phyloP scores from a whole-genome alignment of 2,888 invertebrate species.

The Priocnemis perturbator region DNA sequence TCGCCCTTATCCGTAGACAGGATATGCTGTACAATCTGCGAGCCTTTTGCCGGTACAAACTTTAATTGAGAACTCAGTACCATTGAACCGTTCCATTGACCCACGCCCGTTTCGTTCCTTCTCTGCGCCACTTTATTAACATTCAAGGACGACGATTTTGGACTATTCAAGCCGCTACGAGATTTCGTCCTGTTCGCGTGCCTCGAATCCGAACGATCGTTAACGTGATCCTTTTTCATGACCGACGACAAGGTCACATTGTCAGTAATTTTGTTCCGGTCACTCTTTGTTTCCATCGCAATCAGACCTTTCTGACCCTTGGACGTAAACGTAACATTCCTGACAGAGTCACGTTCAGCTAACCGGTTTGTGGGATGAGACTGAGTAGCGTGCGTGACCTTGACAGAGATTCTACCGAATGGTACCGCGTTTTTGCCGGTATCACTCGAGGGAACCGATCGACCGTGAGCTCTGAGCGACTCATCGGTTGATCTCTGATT shows the following conservation, averaged over 20 bases:
- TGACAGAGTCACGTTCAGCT: conserved; percentile 38
- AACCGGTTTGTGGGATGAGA: conserved; percentile 20
- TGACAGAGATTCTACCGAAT: not conserved
- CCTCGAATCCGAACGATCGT: conserved; percentile 15
- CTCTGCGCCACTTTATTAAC: too few relatives aligned
- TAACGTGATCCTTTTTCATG: not conserved
- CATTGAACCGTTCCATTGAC: too few relatives aligned
- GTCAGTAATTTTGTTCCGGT: too few relatives aligned
- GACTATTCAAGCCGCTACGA: too few relatives aligned
- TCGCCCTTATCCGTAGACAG: too few relatives aligned
- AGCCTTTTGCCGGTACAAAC: too few relatives aligned
- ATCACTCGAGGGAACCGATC: conserved; percentile 12
- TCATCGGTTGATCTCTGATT: conserved; percentile 15
- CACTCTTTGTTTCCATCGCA: too few relatives aligned
- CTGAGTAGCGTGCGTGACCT: conserved; percentile 15
- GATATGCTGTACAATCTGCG: too few relatives aligned
- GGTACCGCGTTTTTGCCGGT: not conserved
- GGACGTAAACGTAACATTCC: conserved; percentile 22
- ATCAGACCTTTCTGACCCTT: not conserved
- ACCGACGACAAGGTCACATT: too few relatives aligned
- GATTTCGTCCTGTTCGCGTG: conserved; percentile 1
- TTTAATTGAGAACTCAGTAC: too few relatives aligned
- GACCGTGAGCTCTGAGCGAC: conserved; percentile 4
- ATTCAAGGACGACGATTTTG: too few relatives aligned
- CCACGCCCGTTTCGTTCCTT: too few relatives aligned